Conservation (phyloP, 1,140 invertebrate genomes). For the Scylla paramamosain region DNA sequence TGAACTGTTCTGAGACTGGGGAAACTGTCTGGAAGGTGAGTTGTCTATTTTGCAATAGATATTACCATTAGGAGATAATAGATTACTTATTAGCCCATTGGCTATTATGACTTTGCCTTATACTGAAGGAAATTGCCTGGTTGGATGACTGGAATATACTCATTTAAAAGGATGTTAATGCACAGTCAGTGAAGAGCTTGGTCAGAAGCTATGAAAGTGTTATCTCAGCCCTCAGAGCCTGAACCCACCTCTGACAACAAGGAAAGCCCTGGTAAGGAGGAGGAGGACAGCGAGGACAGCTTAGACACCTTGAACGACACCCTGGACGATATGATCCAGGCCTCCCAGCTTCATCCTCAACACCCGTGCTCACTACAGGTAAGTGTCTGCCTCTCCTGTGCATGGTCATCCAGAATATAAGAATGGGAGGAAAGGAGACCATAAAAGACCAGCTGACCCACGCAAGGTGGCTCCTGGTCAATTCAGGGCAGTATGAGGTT, state of each 20-base stretch:
- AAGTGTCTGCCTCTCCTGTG: slow-evolving; percentile 73
- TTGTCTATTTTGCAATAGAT: not conserved
- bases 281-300: slow-evolving; percentile 58
- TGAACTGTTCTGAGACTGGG: slow-evolving; percentile 81
- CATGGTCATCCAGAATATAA: not conserved
- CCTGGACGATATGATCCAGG: slow-evolving; percentile 85
- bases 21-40: slow-evolving; percentile 70
- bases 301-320: slow-evolving; percentile 79
- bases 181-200: too few species aligned
- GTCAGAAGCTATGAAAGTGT: too few species aligned
- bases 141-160: too few species aligned
- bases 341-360: slow-evolving; percentile 84
- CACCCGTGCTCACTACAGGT: slow-evolving; percentile 84
- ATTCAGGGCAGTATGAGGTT: too few species aligned
- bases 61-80: slow-evolving; percentile 37
- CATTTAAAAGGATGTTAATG: too few species aligned
- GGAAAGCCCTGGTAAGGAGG: slow-evolving; percentile 21
- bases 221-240: slow-evolving; percentile 36
- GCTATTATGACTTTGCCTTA: not conserved
- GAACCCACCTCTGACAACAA: not conserved
- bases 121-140: too few species aligned
- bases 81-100: not conserved
- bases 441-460: too few species aligned
- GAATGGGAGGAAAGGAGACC: not conserved
- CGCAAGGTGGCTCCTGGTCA: too few species aligned